Base-by-base conservation (phyloP, 2,888 invertebrate species). In the Drosophila vallismaia region DNA sequence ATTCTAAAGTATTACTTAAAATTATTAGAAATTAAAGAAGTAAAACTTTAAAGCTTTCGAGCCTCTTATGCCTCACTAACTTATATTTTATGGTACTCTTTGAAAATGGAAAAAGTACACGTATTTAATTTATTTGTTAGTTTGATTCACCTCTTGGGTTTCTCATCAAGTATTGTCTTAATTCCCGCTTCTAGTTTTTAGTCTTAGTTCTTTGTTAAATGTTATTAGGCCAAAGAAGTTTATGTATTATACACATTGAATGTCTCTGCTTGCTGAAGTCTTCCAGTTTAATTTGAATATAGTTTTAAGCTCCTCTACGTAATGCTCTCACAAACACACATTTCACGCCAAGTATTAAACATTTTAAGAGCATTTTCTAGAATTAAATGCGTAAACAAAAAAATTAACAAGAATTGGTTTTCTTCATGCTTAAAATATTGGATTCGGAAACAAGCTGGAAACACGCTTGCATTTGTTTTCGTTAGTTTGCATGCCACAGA, bases 211-310 rank as follows among this genome's bases (percentile, higher is more conserved):
- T 19, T 53, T 62, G 58, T 67, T 49, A 52, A 42, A 36, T 36
- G 36, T 49, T 60, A 26, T 74, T 71, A 56, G 69, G 72, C 85
- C 81, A 84, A 84, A 75, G 75, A 76, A 46, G 26, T 58, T 10
- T n/a, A 29, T 51, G 59, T 59, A 36, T 50, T 49, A 57, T 44
- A 36, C 53, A 48, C 58, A 8, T 57, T 14, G 24, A 40, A 14
- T 52, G 29, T 53, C n/a, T 38, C 14, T 38, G 53, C 64, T 63
- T 63, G 50, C 36, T 45, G 28, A 48, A 31, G 52, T 29, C 33
- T 44, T 62, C 44, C 36, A 44, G 42, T 45, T n/a, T 44, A 51
- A 9, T 19, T 31, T 19, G 38, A 14, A 40, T 31, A 3, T 63
- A 53, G 14, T 26, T 53, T 26, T 59, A 46, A 55, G 59, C 36